These are phyloP conservation scores for Trachythela sp. DNA, from an alignment of 64 coral and sea anemone species.

Conservation along the genomic window DNA sequence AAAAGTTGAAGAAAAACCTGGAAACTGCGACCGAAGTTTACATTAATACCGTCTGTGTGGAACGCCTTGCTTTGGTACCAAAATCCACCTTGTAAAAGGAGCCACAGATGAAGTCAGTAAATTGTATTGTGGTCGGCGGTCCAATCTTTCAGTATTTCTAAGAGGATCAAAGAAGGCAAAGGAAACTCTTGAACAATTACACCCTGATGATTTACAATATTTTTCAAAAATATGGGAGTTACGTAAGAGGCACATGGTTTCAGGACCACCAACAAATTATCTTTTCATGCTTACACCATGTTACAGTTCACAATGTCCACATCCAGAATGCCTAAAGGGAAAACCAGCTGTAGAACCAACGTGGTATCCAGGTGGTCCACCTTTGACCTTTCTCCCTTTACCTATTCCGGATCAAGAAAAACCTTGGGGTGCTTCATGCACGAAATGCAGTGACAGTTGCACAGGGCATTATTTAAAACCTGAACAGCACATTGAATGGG, in stretches of 20 bases:
- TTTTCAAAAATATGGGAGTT: slow-evolving; percentile 44
- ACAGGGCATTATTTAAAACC: slow-evolving; percentile 37
- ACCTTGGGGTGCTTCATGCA: slow-evolving; percentile 32
- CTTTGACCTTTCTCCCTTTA: slow-evolving; percentile 24
- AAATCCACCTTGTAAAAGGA: slow-evolving; percentile 47
- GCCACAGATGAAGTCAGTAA: slow-evolving; percentile 21
- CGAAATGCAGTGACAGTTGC: slow-evolving; percentile 15
- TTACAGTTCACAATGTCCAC: slow-evolving; percentile 23
- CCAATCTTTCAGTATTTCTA: slow-evolving; percentile 39
- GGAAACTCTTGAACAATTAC: slow-evolving; percentile 1
- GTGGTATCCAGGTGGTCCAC: slow-evolving; percentile 53
- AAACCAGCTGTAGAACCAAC: slow-evolving; percentile 8
- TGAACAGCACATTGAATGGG: slow-evolving; percentile 42
- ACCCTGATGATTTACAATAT: slow-evolving; percentile 41
- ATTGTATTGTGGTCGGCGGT: slow-evolving; percentile 14
- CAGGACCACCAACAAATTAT: slow-evolving; percentile 31
- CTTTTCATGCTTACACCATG: slow-evolving; percentile 39
- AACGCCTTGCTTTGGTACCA: slow-evolving; percentile 45
- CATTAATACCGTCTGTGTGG: slow-evolving; percentile 51
- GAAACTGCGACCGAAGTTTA: slow-evolving; percentile 42
- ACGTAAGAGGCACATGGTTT: slow-evolving; percentile 23
- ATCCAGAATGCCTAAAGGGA: slow-evolving; percentile 39
- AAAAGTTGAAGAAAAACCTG: slow-evolving; percentile 48
- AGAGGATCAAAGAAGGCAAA: slow-evolving; percentile 44
- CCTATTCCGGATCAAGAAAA: slow-evolving; percentile 35